These are phyloP conservation scores for Adoxophyes honmai DNA, from an alignment of 1,140 invertebrate genomes.

Conservation along the genomic window DNA sequence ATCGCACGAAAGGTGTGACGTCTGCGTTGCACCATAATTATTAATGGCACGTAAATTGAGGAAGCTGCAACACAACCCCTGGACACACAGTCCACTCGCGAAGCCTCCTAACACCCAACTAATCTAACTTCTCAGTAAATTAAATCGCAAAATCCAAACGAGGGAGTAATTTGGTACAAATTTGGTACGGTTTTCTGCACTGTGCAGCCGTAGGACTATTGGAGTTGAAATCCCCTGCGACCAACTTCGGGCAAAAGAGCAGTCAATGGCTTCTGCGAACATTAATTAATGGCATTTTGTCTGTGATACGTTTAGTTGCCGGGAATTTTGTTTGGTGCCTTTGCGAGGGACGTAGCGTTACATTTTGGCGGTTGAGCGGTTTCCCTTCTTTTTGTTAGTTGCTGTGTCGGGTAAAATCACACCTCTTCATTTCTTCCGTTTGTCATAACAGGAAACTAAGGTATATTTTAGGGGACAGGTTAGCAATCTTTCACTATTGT, in stretches of 20 bases:
- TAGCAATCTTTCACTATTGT: too few species aligned
- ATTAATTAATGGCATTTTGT: conserved; percentile 12
- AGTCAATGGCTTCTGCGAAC: background rate
- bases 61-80: too few species aligned
- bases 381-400: too few species aligned
- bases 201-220: background rate
- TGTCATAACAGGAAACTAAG: too few species aligned
- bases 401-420: too few species aligned
- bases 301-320: background rate
- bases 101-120: background rate
- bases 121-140: conserved; percentile 10
- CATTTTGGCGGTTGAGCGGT: too few species aligned
- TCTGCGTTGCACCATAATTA: too few species aligned
- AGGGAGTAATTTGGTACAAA: conserved; percentile 5
- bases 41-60: too few species aligned
- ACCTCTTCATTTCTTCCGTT: too few species aligned
- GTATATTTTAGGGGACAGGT: too few species aligned
- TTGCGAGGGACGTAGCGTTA: too few species aligned
- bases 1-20: too few species aligned
- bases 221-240: background rate
- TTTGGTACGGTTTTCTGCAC: conserved; percentile 2
- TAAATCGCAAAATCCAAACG: conserved; percentile 10
- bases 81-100: background rate
- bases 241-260: conserved; percentile 10
- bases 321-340: background rate